Evolutionary conservation across 2,888 invertebrate genomes (phyloP).

Genomic region (Drosophila paramelanica): DNA sequence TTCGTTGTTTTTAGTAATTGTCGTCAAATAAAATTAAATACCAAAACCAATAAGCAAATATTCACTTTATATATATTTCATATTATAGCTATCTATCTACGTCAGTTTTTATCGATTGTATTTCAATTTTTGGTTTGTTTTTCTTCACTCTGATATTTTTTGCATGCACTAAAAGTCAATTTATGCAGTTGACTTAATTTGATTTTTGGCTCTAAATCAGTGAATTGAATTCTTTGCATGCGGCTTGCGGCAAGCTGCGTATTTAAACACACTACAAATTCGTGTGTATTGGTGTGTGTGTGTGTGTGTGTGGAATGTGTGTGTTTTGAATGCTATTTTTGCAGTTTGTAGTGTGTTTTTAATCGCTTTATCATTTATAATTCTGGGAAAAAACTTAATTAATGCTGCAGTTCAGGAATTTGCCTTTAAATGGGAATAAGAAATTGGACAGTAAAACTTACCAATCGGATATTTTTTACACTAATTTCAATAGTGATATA

Average conservation of each 20-base stretch:
- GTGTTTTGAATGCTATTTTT: not conserved
- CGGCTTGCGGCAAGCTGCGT: conserved; percentile 1
- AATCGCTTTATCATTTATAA: not conserved
- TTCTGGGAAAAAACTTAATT: not conserved
- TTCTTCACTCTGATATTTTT: conserved; percentile 1
- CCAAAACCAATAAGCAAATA: conserved; percentile 27
- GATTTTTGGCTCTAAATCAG: conserved; percentile 57
- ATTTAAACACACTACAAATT: conserved; percentile 13
- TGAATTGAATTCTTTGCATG: conserved; percentile 25
- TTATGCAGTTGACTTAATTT: conserved; percentile 77
- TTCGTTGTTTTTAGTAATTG: not conserved
- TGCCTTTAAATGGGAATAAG: not conserved
- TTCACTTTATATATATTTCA: not conserved
- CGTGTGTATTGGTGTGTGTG: not conserved
- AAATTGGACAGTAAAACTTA: not conserved
- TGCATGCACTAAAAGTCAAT: conserved; percentile 62
- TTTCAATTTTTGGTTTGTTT: not conserved
- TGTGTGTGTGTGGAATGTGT: not conserved
- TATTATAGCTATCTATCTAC: conserved; percentile 2
- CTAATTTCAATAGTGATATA: not conserved
- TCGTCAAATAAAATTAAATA: conserved; percentile 12
- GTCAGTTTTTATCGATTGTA: conserved; percentile 26
- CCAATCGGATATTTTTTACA: not conserved
- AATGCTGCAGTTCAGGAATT: not conserved
- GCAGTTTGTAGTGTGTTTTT: not conserved